Evolutionary conservation across 1,140 invertebrate genomes (phyloP), one percentile per base, ranked within the genome.

Genomic region (Aphis gossypii): DNA sequence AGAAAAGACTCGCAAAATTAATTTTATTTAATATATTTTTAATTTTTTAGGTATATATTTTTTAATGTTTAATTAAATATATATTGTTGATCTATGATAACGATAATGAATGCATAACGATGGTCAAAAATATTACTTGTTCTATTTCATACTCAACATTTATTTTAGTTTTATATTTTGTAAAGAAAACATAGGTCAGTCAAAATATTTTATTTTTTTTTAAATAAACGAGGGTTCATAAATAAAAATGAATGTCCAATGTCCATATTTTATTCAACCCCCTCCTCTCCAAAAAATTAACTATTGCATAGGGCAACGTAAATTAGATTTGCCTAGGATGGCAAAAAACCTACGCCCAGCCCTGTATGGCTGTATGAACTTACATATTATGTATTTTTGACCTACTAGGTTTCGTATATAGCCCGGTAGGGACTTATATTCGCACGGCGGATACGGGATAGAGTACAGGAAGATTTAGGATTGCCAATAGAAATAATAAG

Each of bases 241-340:
- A n/a, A 18, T 82, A 38, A 82, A 82, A 82, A 82, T 82, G n/a
- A 35, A 35, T 35, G 35, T 35, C 35, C 35, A 82, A 82, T 82
- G n/a, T 82, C 68, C n/a, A 35, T 82, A 82, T 82, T 82, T 82
- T 14, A 82, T 82, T 82, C n/a, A 82, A 82, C n/a, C 68, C 68
- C n/a, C n/a, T 82, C 11, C 68, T 38, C n/a, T n/a, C n/a, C 68
- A 82, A 82, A 82, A 82, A 82, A 82, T 82, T 82, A 82, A 82
- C 68, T 82, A 82, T 82, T 82, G 68, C 68, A 38, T 38, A 82
- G 68, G n/a, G 68, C n/a, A 82, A n/a, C 68, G 68, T 82, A 82
- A 82, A 82, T 82, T 82, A 82, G 68, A 82, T 82, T 82, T 82
- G 68, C n/a, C n/a, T 82, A 38, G 68, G 68, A n/a, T n/a, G 11